Base-by-base conservation (phyloP, 2,797 vertebrate genomes). In the Oophaga sylvatica region DNA sequence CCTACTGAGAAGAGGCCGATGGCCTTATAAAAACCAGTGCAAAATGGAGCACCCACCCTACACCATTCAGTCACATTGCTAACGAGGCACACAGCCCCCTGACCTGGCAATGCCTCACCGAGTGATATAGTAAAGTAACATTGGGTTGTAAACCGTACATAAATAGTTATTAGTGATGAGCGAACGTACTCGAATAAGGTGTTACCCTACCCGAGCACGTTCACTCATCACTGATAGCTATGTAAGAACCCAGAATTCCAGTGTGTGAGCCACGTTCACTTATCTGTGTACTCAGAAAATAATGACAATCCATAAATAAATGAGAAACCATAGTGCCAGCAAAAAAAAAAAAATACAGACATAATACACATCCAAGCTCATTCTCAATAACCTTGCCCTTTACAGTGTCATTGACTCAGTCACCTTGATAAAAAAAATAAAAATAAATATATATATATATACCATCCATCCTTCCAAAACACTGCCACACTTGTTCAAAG, bases 331-430 rank as follows among this genome's bases (percentile, higher is more conserved):
- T 63, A 41, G 12, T 41, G 57, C 35, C 11, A 22, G 59, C 79
- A 63, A 59, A 41, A 59, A 31, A 48, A 35, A 35, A 26, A 16
- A 0, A 22, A 35, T 26, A 16, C 9, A 29, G 53, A n/a, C n/a
- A 8, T 71, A 11, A 3, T 41, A 80, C 15, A 63, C 20, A 63
- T 63, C 15, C 31, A 80, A 5, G 60, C 22, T 29, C 59, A 8
- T 80, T 31, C 26, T 35, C 77, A 60, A 35, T 20, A 22, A 15
- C 16, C 19, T 63, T 26, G 1, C 65, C 20, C 19, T 81, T 65
- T 81, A 60, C 80, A 81, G 80, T 81, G 80, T 81, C 2, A 81
- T 48, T 1, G n/a, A 78, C 76, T 12, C 68, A 20, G 12, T 13
- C 11, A 29, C 29, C 6, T 16, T 35, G 17, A 60, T 48, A 65